Conservation (phyloP, 2,113 vertebrate species). For the Vidua macroura region DNA sequence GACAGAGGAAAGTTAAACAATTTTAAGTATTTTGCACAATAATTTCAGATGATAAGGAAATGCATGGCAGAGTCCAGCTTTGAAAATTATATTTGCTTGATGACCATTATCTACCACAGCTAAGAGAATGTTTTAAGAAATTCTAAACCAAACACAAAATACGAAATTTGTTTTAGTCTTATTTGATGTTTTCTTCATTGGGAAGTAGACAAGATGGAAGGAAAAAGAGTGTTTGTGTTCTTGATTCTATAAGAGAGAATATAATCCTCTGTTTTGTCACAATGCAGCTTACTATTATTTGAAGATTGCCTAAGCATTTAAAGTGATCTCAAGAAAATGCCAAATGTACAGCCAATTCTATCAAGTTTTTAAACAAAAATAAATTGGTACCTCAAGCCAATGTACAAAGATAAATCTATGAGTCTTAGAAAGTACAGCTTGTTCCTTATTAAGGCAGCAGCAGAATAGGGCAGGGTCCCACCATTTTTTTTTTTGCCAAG, state of each 20-base stretch:
- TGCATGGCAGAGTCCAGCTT: background rate
- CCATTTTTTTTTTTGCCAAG: background rate
- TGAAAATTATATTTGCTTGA: background rate
- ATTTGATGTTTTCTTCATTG: background rate
- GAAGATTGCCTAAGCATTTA: background rate
- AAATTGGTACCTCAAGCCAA: background rate
- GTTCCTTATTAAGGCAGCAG: background rate
- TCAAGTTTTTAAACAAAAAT: background rate
- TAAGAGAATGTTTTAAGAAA: background rate
- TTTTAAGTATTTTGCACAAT: background rate
- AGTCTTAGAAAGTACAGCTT: background rate
- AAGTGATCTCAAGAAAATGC: background rate
- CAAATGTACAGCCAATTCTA: background rate
- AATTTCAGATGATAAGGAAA: background rate
- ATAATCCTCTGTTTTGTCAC: background rate
- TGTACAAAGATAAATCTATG: background rate
- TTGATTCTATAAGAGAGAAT: background rate
- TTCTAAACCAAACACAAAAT: background rate
- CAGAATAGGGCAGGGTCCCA: background rate
- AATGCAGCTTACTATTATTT: background rate
- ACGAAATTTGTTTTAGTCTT: too few relatives aligned
- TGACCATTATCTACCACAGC: background rate
- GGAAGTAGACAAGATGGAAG: background rate
- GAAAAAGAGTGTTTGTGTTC: background rate
- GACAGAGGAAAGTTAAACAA: background rate